Evolutionary conservation across 1,140 invertebrate genomes (phyloP).

Genomic region (Bemisia tabaci): DNA sequence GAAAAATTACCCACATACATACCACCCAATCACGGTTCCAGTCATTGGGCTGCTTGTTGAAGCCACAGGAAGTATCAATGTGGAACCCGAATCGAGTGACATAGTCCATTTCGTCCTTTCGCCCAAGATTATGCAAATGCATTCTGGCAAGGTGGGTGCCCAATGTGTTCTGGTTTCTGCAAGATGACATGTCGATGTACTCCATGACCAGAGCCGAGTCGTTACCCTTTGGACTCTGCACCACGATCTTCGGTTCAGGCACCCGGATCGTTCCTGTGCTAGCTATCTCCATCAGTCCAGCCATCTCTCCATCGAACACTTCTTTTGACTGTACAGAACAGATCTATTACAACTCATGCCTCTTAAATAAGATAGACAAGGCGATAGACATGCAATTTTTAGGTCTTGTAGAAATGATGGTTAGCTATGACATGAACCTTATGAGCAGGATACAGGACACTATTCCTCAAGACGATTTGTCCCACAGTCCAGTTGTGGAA

Average conservation of each 20-base stretch:
- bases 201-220: background rate
- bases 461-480: too few relatives aligned
- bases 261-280: background rate
- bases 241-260: background rate
- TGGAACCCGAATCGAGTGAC: background rate
- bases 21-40: background rate
- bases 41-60: background rate
- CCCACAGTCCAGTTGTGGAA: too few relatives aligned
- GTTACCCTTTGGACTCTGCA: background rate
- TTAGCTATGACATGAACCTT: too few relatives aligned
- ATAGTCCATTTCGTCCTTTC: background rate
- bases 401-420: too few relatives aligned
- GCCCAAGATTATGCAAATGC: background rate
- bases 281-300: background rate
- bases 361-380: too few relatives aligned
- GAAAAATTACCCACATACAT: too few relatives aligned
- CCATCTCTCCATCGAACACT: background rate
- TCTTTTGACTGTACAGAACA: background rate
- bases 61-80: background rate
- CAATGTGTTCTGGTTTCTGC: background rate
- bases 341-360: too few relatives aligned
- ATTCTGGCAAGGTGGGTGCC: background rate
- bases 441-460: too few relatives aligned
- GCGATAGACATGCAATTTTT: too few relatives aligned
- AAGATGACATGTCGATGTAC: background rate